These are phyloP conservation scores for Colius striatus DNA, from an alignment of 2,113 vertebrate genomes.

Conservation along the genomic window DNA sequence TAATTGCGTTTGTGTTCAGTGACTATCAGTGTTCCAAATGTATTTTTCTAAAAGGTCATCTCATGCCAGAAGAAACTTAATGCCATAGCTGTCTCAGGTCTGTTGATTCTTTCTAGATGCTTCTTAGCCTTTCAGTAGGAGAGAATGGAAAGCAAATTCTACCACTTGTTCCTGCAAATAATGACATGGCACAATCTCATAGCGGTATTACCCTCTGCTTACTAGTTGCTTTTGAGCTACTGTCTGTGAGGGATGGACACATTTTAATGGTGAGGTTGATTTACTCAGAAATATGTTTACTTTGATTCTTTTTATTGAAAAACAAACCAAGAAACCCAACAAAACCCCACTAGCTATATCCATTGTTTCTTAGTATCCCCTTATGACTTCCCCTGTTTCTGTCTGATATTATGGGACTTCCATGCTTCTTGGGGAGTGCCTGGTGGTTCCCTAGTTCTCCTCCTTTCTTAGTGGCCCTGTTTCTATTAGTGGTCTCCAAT, in stretches of 20 bases:
- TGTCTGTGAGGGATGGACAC: neutral
- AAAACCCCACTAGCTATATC: neutral
- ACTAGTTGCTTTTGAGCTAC: neutral
- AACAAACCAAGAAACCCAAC: neutral
- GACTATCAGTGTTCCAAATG: neutral
- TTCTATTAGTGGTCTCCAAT: neutral
- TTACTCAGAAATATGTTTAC: neutral
- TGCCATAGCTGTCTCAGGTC: neutral
- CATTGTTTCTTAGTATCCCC: neutral
- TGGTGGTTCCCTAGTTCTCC: neutral
- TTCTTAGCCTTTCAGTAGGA: neutral
- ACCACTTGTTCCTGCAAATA: neutral
- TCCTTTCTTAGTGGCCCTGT: neutral
- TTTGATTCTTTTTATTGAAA: neutral
- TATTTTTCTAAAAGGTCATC: slow-evolving; percentile 56
- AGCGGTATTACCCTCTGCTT: neutral
- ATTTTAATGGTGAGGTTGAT: neutral
- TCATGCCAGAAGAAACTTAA: slow-evolving; percentile 42
- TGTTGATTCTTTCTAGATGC: neutral
- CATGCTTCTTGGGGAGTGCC: neutral
- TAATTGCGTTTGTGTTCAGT: slow-evolving; percentile 69
- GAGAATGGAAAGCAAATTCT: neutral
- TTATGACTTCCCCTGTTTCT: neutral
- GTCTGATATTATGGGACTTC: neutral
- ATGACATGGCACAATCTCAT: rapidly evolving